Base-by-base conservation (phyloP, 2,113 vertebrate genomes). In the Tretioscincus oriximinensis region DNA sequence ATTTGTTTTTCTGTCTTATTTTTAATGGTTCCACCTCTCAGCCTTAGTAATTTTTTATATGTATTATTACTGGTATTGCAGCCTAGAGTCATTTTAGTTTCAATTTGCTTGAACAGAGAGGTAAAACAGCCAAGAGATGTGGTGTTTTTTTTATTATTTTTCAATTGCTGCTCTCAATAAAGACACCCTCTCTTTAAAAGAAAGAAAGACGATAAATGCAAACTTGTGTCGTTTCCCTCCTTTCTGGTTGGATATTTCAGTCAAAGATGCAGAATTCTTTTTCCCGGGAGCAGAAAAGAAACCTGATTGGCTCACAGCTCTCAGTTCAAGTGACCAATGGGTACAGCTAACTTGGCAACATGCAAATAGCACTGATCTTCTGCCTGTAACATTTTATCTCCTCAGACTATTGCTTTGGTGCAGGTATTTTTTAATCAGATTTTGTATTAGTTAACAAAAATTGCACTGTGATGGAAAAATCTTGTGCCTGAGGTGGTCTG, bases 131-230 rank as follows among this genome's bases (percentile, higher is more conserved):
- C 90, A 90, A 88, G 81, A 89, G 86, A 89, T 87, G 82, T 89
- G 93, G 9, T 41, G 35, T 58, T 58, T 58, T 58, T 58, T 18
- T 16, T 16, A 41, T 41, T 41, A 41, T 41, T 18, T 16, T 16
- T 14, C 11, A 58, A 18, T 94, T 94, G 96, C 96, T 97, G 97
- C 97, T 97, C 95, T 97, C 96, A 99, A 98, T 98, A 99, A 98
- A 98, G 93, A 94, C 90, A 94, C 92, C 90, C 94, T 96, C 73
- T 95, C 90, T 95, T 87, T 35, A 88, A 90, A 88, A 66, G 35
- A 54, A 72, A 66, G 16, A 73, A 47, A 66, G 22, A 11, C 1
- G 10, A 51, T 63, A 68, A 76, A 70, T 47, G 92, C 80, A 71
- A 61, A 71, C 14, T 72, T 66, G 78, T 75, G 78, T 58, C 87